Evolutionary conservation across 2,797 vertebrate genomes (phyloP).

Genomic region (Pagetopsis macropterus): DNA sequence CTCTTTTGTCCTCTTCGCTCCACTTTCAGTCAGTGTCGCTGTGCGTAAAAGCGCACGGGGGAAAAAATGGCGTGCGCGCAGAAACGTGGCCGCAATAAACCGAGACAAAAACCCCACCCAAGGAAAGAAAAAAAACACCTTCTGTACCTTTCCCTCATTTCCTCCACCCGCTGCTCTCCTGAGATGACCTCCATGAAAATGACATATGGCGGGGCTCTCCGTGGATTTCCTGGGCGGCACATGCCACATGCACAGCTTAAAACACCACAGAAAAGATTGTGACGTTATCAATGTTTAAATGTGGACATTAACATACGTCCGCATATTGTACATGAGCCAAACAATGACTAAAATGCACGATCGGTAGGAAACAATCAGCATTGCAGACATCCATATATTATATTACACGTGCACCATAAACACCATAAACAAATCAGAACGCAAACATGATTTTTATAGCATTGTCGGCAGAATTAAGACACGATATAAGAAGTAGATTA

Average conservation of each 20-base stretch:
- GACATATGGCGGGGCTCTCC: slow-evolving; percentile 21
- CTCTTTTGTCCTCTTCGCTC: slow-evolving; percentile 11
- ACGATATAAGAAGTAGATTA: not conserved
- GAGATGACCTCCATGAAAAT: slow-evolving; percentile 52
- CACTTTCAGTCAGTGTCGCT: not conserved
- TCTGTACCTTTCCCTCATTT: slow-evolving; percentile 20
- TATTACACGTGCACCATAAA: not conserved
- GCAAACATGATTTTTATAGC: not conserved
- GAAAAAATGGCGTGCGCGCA: slow-evolving; percentile 44
- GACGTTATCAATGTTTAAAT: not conserved
- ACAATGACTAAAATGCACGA: not conserved
- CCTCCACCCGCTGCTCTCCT: slow-evolving; percentile 48
- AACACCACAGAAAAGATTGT: too few relatives aligned
- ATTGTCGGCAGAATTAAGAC: not conserved
- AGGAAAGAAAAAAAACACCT: slow-evolving; percentile 19
- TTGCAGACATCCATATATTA: not conserved
- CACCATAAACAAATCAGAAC: not conserved
- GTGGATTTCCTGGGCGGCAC: not conserved
- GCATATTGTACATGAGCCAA: not conserved
- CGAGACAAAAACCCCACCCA: slow-evolving; percentile 68
- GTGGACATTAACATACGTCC: not conserved
- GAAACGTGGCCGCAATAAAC: slow-evolving; percentile 60
- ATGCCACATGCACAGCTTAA: not conserved
- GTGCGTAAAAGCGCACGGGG: slow-evolving; percentile 73
- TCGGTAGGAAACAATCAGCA: not conserved